Base-by-base conservation (phyloP, 2,113 vertebrate species). In the Neodontobutis hainanensis region DNA sequence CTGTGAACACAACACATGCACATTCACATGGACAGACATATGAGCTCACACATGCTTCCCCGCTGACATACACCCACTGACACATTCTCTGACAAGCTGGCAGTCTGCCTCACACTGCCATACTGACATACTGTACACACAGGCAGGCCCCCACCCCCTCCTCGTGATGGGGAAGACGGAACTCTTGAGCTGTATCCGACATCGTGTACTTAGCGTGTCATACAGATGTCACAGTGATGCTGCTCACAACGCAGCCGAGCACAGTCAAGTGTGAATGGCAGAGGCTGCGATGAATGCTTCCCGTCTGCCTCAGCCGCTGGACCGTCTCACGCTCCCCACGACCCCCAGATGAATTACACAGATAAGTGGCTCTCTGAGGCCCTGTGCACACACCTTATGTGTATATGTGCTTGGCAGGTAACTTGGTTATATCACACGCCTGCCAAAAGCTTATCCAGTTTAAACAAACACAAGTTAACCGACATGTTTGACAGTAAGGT, bases 191-290 rank as follows among this genome's bases (percentile, higher is more conserved):
- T 62, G 77, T 61, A 75, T 43, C 70, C 3, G 71, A 86, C 82
- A 89, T 86, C 78, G 73, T 86, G 80, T 81, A 85, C 75, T 90
- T 86, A 86, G 70, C 58, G 61, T 83, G 85, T 86, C 86, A 84
- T 74, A 85, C 82, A 81, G 72, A 85, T 88, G 86, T 89, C 84
- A 87, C 73, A 67, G 68, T 43, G 40, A 76, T 76, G 70, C 66
- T 34, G 51, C 19, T 27, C 19, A 27, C 19, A 27, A 1, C 1
- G 19, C 19, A 1, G 61, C 58, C 58, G 56, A 69, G 80, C 45
- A 71, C 79, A 84, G 75, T 78, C 65, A 57, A 70, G 81, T 83
- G 80, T 83, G 78, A 88, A 77, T 83, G 86, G 75, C 83, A 80
- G 81, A 47, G 64, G 36, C 73, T 67, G 73, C 68, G 43, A 81